Percentiles rank a stretch among this genome's conserved stretches.
These are phyloP conservation scores for Cirrhinus molitorella DNA, from an alignment of 2,797 vertebrate genomes.

Conservation along the genomic window DNA sequence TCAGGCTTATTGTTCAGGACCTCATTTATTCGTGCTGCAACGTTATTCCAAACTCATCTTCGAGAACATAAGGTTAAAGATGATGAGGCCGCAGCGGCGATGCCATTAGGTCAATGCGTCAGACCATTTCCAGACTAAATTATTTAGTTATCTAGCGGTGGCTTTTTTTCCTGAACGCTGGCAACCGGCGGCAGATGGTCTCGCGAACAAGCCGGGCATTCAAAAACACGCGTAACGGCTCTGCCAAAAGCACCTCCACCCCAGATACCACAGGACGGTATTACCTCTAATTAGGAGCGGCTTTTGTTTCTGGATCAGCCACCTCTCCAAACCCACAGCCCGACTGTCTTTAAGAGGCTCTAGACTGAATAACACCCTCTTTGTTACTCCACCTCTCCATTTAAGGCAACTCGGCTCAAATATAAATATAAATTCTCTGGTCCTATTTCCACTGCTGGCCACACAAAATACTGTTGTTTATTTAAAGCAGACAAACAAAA, in stretches of 20 bases:
- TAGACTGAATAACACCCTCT: conserved; percentile 58
- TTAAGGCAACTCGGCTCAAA: conserved; percentile 48
- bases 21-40: conserved; percentile 33
- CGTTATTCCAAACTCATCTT: conserved; percentile 24
- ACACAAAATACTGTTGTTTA: conserved; percentile 56
- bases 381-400: conserved; percentile 50
- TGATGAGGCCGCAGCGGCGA: conserved; percentile 64
- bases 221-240: conserved; percentile 67
- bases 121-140: conserved; percentile 71
- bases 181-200: conserved; percentile 69
- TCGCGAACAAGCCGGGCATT: conserved; percentile 68
- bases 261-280: conserved; percentile 69
- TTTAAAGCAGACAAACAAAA: conserved; percentile 21
- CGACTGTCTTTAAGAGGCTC: conserved; percentile 58
- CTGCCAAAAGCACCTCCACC: conserved; percentile 70
- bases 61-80: conserved; percentile 54
- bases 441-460: conserved; percentile 45
- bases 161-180: background rate
- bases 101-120: conserved; percentile 72
- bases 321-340: conserved; percentile 60
- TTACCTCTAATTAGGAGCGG: conserved; percentile 76
- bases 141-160: conserved; percentile 71
- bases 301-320: conserved; percentile 72
- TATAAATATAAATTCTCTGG: conserved; percentile 52
- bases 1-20: conserved; percentile 39